Percentiles rank a stretch among this genome's conserved stretches.
phyloP scores from a whole-genome alignment of 2,888 invertebrate genomes.

The Odontocolon sp. region DNA sequence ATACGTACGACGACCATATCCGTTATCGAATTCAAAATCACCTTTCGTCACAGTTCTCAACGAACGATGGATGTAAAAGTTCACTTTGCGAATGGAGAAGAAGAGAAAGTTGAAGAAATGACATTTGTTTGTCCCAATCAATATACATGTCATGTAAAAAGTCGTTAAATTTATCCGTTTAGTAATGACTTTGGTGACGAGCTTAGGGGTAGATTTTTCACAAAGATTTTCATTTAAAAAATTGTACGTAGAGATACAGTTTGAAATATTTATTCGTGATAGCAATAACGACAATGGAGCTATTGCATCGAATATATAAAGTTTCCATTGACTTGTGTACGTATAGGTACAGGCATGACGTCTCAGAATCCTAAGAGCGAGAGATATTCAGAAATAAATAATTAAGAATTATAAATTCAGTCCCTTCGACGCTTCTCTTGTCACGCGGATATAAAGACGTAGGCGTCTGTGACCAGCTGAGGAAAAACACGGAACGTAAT shows the following conservation, averaged over 20 bases:
- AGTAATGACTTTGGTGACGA: constrained; percentile 74
- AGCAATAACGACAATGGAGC: too few relatives aligned
- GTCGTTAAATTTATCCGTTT: constrained; percentile 72
- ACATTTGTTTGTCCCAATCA: too few relatives aligned
- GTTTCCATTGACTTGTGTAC: background rate
- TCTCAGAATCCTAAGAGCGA: constrained; percentile 20
- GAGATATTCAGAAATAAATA: constrained; percentile 52
- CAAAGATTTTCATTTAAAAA: too few relatives aligned
- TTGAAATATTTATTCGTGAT: too few relatives aligned
- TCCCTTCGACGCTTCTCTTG: constrained; percentile 58
- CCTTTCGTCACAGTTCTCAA: too few relatives aligned
- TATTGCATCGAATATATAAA: too few relatives aligned
- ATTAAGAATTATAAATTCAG: constrained; percentile 60
- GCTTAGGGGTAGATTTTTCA: constrained; percentile 23
- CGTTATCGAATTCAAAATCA: too few relatives aligned
- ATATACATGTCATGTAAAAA: constrained; percentile 67
- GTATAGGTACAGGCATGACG: constrained; percentile 19
- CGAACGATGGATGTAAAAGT: too few relatives aligned
- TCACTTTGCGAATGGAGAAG: too few relatives aligned
- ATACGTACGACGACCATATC: constrained; percentile 53
- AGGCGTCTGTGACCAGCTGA: constrained; percentile 58
- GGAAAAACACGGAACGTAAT: constrained; percentile 61
- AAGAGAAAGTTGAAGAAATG: too few relatives aligned
- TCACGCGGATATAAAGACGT: constrained; percentile 61
- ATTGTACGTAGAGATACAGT: too few relatives aligned